Conservation (phyloP, 2,797 vertebrate genomes). For the Aldrovandia affinis region DNA sequence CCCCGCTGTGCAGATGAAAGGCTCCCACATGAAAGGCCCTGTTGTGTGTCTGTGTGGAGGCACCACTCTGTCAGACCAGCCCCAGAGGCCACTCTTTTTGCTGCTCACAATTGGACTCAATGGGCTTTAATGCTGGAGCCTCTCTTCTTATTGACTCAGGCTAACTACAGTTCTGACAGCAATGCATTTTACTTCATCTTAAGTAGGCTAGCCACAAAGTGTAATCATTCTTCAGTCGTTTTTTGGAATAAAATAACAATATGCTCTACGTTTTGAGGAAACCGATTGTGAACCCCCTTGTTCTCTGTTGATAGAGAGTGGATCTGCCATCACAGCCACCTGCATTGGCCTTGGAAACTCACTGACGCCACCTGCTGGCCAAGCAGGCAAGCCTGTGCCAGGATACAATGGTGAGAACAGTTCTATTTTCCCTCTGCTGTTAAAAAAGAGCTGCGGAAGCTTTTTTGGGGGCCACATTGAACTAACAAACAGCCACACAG, state of each 20-base stretch:
- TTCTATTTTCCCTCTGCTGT: neutral
- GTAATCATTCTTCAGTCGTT: neutral
- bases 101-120: no score
- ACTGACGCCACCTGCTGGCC: conserved; percentile 85
- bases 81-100: no score
- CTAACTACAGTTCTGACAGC: no score
- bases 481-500: neutral
- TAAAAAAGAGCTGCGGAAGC: neutral
- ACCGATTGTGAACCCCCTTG: neutral
- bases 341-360: conserved; percentile 88
- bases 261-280: no score
- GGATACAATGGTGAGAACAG: conserved; percentile 87
- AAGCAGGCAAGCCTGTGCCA: conserved; percentile 90
- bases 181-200: no score
- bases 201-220: no score
- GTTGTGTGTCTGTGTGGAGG: no score
- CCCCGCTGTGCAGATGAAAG: no score
- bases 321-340: conserved; percentile 90
- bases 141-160: no score
- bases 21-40: no score
- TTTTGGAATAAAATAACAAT: neutral
- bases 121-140: no score
- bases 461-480: neutral
- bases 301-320: conserved; percentile 78
- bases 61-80: no score